Conservation (phyloP, 1,140 invertebrate species). For the Drosophila mojavensis region DNA sequence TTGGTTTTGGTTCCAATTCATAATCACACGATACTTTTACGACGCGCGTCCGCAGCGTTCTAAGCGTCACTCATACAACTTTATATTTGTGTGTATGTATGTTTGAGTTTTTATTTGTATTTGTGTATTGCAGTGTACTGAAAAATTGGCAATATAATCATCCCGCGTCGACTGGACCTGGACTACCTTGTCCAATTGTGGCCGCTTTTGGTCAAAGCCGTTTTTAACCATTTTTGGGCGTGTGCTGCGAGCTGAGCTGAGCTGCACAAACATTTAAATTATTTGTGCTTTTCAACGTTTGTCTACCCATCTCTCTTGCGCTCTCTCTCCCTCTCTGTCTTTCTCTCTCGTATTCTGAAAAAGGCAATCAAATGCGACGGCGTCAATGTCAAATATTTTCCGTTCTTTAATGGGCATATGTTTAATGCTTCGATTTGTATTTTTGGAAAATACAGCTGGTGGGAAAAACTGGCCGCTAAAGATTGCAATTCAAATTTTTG, state of each 20-base stretch:
- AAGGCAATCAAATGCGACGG: slow-evolving; percentile 38
- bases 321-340: slow-evolving; percentile 8
- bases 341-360: slow-evolving; percentile 17
- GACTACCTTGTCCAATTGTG: slow-evolving; percentile 77
- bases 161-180: slow-evolving; percentile 43
- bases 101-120: slow-evolving; percentile 30
- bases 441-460: slow-evolving; percentile 44
- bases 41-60: slow-evolving; percentile 37
- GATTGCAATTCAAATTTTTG: slow-evolving; percentile 38
- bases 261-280: slow-evolving; percentile 36
- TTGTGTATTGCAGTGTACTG: slow-evolving; percentile 42
- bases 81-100: background rate
- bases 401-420: slow-evolving; percentile 66
- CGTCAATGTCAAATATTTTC: slow-evolving; percentile 72
- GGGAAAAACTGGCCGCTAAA: slow-evolving; percentile 27
- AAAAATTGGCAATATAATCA: slow-evolving; percentile 58
- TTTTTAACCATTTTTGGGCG: slow-evolving; percentile 79
- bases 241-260: slow-evolving; percentile 36
- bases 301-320: background rate
- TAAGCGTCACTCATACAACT: slow-evolving; percentile 43
- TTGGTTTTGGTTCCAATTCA: slow-evolving; percentile 70
- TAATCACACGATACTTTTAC: slow-evolving; percentile 76
- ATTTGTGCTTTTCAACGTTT: slow-evolving; percentile 24
- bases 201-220: slow-evolving; percentile 66
- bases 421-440: slow-evolving; percentile 24